These are phyloP conservation scores for Xestia c-nigrum DNA, from an alignment of 2,888 invertebrate species.

Conservation along the genomic window DNA sequence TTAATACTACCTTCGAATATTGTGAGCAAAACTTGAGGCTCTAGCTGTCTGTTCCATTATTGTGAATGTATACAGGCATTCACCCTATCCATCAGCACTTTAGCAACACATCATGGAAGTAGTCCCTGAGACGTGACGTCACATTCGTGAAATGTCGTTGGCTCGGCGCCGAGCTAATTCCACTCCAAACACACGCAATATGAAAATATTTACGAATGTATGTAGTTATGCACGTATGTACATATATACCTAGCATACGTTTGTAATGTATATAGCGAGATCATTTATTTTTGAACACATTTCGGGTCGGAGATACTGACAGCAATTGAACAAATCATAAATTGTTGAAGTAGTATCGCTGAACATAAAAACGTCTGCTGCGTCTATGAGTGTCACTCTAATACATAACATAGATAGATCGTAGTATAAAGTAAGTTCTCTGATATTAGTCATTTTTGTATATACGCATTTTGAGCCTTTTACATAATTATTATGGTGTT, in stretches of 20 bases:
- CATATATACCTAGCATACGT: background rate
- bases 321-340: background rate
- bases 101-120: background rate
- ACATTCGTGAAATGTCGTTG: constrained; percentile 16
- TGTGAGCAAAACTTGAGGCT: background rate
- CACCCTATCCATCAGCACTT: background rate
- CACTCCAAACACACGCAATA: constrained; percentile 33
- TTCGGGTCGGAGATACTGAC: background rate
- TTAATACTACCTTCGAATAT: background rate
- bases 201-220: constrained; percentile 25
- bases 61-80: background rate
- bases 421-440: background rate
- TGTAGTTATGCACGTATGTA: background rate
- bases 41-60: background rate
- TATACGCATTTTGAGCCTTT: background rate
- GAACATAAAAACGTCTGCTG: background rate
- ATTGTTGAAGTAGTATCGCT: background rate
- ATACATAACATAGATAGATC: background rate
- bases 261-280: constrained; percentile 3
- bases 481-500: background rate
- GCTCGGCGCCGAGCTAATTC: constrained; percentile 42
- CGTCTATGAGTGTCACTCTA: background rate
- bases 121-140: constrained; percentile 11
- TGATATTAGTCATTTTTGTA: background rate
- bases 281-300: constrained; percentile 28